Evolutionary conservation across 1,140 invertebrate species (phyloP).

Genomic region (Orius insidiosus): DNA sequence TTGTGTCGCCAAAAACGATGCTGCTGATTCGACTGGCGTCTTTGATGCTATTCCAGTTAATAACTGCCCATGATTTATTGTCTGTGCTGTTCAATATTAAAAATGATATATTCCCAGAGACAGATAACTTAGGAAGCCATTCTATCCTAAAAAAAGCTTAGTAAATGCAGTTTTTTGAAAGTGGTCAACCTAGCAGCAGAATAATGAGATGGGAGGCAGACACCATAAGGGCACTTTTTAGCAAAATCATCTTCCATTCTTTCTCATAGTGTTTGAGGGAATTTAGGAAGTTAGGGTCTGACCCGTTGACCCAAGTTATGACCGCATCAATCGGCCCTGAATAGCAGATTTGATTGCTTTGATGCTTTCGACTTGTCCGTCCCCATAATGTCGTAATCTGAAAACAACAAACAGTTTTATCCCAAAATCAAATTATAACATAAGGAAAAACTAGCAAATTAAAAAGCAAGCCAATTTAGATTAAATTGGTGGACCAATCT

Average conservation of each 20-base stretch:
- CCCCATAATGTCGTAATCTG: slow-evolving; percentile 22
- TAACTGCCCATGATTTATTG: slow-evolving; percentile 11
- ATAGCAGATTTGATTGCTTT: slow-evolving; percentile 24
- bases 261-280: slow-evolving; percentile 22
- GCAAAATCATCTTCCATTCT: slow-evolving; percentile 18
- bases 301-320: slow-evolving; percentile 78
- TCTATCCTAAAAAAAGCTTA: not conserved
- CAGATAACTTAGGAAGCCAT: no score
- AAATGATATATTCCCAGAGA: not conserved
- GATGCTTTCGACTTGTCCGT: no score
- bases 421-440: slow-evolving; percentile 1
- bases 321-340: slow-evolving; percentile 62
- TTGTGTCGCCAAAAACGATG: slow-evolving; percentile 5
- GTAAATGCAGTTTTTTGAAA: no score
- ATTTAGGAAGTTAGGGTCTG: slow-evolving; percentile 44
- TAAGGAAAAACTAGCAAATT: no score
- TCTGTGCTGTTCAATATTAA: not conserved
- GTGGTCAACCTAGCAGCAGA: slow-evolving; percentile 15
- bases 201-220: slow-evolving; percentile 18
- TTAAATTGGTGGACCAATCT: no score
- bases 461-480: no score
- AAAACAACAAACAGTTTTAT: slow-evolving; percentile 2
- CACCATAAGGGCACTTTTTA: slow-evolving; percentile 21
- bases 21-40: slow-evolving; percentile 1
- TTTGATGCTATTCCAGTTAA: slow-evolving; percentile 9